Percentiles rank a stretch among this genome's conserved stretches.
Evolutionary conservation across 2,113 vertebrate species (phyloP).

Genomic region (Gadus chalcogrammus): DNA sequence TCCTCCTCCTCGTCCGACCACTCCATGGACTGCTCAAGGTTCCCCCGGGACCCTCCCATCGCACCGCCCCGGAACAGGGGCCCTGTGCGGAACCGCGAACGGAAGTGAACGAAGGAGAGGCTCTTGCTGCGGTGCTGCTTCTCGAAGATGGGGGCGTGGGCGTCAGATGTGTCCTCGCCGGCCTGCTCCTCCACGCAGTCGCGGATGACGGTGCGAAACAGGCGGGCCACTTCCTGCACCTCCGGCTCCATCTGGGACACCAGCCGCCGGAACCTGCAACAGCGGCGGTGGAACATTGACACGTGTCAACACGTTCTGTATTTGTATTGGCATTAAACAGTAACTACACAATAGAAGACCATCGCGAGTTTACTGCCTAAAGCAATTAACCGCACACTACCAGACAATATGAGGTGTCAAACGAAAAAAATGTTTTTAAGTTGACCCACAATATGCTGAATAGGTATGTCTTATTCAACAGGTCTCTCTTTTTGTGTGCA

Average conservation of each 20-base stretch:
- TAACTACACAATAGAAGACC: no score
- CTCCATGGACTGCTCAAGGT: conserved; percentile 68
- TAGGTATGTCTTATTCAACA: no score
- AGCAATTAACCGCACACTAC: neutral
- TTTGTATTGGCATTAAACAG: no score
- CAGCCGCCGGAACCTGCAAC: conserved; percentile 70
- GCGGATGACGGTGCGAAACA: conserved; percentile 69
- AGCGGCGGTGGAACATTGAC: neutral
- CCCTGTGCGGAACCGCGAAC: conserved; percentile 64
- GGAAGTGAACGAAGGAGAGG: conserved; percentile 72
- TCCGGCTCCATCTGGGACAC: conserved; percentile 76
- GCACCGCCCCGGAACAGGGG: conserved; percentile 50
- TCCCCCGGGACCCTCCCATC: conserved; percentile 60
- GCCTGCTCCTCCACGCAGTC: conserved; percentile 63
- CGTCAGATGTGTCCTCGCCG: conserved; percentile 24
- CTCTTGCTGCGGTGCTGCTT: conserved; percentile 75
- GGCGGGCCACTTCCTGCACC: conserved; percentile 69
- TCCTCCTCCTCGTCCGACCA: conserved; percentile 64
- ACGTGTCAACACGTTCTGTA: no score
- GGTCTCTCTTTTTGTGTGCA: no score
- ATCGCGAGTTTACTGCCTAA: neutral
- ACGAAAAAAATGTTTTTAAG: no score
- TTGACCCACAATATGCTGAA: no score
- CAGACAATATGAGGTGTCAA: no score
- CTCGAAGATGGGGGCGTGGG: conserved; percentile 24